A percentile compares a stretch with the other conserved stretches of the same genome.
Evolutionary conservation across 2,888 invertebrate genomes (phyloP).

Genomic region (Clitarchus hookeri): DNA sequence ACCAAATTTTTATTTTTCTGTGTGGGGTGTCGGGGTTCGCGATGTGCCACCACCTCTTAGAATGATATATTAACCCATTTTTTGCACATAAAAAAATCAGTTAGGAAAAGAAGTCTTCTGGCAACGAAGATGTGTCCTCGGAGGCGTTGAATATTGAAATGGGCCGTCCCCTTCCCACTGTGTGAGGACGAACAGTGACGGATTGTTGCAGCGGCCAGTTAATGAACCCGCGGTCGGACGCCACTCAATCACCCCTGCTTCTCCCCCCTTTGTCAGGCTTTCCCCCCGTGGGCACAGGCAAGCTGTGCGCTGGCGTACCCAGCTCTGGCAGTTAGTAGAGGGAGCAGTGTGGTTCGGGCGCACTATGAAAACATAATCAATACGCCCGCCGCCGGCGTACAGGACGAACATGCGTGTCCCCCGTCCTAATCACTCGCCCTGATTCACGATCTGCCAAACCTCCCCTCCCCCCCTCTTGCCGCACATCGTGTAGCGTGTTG

Average conservation of each 20-base stretch:
- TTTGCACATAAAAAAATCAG: no score
- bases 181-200: not conserved
- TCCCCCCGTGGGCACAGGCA: not conserved
- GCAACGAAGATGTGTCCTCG: not conserved
- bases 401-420: not conserved
- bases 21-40: no score
- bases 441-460: not conserved
- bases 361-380: constrained; percentile 5
- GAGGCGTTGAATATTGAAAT: not conserved
- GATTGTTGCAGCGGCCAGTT: constrained; percentile 5
- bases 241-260: not conserved
- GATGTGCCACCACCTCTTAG: no score
- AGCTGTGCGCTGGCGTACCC: not conserved
- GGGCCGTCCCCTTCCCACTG: not conserved
- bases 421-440: constrained; percentile 8
- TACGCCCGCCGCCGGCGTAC: not conserved
- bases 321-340: not conserved
- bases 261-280: not conserved
- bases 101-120: no score
- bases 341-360: not conserved
- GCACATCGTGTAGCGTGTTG: not conserved
- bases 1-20: no score
- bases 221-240: constrained; percentile 3
- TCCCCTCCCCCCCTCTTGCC: not conserved
- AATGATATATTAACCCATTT: no score